phyloP scores from a whole-genome alignment of 2,113 vertebrate genomes.

The western clawed frog (Xenopus tropicalis) region DNA sequence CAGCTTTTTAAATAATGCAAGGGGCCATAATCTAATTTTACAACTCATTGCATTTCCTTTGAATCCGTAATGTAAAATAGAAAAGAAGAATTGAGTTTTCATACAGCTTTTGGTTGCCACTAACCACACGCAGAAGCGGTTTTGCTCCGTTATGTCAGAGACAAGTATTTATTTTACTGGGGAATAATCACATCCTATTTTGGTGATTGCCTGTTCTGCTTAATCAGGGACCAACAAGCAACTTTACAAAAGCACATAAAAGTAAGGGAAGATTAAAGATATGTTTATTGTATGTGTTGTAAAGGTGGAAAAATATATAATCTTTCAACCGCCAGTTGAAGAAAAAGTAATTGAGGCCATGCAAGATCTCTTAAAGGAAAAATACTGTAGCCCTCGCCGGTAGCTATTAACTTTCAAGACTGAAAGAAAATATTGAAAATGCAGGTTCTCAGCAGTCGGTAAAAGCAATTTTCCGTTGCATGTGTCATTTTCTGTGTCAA shows the following conservation, averaged over 20 bases:
- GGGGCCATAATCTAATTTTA: slow-evolving; percentile 14
- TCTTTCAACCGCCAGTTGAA: too few species aligned
- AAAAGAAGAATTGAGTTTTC: slow-evolving; percentile 6
- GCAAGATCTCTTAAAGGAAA: too few species aligned
- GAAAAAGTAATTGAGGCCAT: too few species aligned
- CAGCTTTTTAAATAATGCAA: slow-evolving; percentile 24
- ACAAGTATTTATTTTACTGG: background rate
- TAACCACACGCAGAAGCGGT: background rate
- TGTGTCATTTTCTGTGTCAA: too few species aligned
- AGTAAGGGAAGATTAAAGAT: too few species aligned
- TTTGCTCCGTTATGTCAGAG: background rate
- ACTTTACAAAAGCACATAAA: background rate
- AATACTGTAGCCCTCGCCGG: too few species aligned
- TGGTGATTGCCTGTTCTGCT: background rate
- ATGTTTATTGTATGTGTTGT: too few species aligned
- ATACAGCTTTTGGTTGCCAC: background rate
- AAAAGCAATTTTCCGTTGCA: too few species aligned
- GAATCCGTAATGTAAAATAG: slow-evolving; percentile 13
- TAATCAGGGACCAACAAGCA: background rate
- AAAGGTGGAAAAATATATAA: too few species aligned
- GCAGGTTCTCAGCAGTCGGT: too few species aligned
- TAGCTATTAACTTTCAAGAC: too few species aligned
- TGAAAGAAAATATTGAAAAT: too few species aligned
- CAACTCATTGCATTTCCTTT: slow-evolving; percentile 20
- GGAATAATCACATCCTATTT: slow-evolving; percentile 7